Evolutionary conservation across 2,888 invertebrate species (phyloP).

Genomic region (Nasonia oneida): DNA sequence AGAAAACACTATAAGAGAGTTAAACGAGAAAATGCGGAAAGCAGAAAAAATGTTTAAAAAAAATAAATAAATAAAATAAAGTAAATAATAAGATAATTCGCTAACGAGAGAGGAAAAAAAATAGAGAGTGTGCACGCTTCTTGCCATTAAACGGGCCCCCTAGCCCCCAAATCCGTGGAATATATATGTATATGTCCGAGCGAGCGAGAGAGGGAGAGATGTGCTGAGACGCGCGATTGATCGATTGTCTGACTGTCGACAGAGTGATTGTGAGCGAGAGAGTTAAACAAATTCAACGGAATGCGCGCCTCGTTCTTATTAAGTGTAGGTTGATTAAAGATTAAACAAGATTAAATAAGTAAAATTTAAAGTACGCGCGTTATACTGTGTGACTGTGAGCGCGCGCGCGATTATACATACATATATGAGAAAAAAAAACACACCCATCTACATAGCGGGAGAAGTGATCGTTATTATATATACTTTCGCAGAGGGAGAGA

Average conservation of each 20-base stretch:
- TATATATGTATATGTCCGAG: constrained; percentile 49
- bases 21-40: constrained; percentile 17
- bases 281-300: constrained; percentile 3
- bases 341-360: constrained; percentile 12
- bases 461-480: constrained; percentile 25
- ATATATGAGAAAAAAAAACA: constrained; percentile 7
- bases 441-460: background rate
- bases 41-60: constrained; percentile 1
- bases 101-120: constrained; percentile 14
- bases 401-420: constrained; percentile 13
- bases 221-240: background rate
- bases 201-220: constrained; percentile 4
- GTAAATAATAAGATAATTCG: constrained; percentile 14
- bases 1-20: background rate
- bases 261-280: constrained; percentile 17
- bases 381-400: constrained; percentile 20
- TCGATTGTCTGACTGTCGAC: constrained; percentile 3
- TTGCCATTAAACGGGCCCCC: constrained; percentile 39
- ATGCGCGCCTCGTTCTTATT: constrained; percentile 10
- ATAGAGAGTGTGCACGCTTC: constrained; percentile 50
- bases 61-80: background rate
- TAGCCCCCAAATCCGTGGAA: constrained; percentile 4
- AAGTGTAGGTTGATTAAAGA: constrained; percentile 22
- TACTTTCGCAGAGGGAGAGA: constrained; percentile 18
- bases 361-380: constrained; percentile 9